A percentile compares a stretch with the other conserved stretches of the same genome.
phyloP scores from a whole-genome alignment of 2,113 vertebrate genomes.

The Indicator maculatus region DNA sequence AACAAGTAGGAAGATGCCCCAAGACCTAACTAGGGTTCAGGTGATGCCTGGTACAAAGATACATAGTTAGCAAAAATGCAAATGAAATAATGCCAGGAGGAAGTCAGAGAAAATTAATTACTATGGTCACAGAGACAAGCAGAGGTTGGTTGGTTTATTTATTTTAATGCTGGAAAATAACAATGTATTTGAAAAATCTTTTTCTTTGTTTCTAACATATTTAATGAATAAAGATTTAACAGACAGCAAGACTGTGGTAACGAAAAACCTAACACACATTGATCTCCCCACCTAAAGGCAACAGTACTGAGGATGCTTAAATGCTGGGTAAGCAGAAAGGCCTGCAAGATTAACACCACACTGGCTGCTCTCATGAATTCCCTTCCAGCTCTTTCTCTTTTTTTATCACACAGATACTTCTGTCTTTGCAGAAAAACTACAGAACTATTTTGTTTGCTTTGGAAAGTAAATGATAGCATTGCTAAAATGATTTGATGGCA shows the following conservation, averaged over 20 bases:
- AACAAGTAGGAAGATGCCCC: neutral
- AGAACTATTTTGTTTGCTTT: neutral
- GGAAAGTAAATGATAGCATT: neutral
- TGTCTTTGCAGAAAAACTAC: neutral
- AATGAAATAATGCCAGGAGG: neutral
- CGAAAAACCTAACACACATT: neutral
- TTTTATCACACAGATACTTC: neutral
- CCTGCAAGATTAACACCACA: neutral
- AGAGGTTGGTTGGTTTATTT: neutral
- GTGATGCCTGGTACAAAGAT: neutral
- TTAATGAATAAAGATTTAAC: neutral
- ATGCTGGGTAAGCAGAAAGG: neutral
- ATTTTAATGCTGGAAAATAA: neutral
- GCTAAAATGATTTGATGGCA: neutral
- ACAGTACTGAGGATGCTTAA: neutral
- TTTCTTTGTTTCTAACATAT: neutral
- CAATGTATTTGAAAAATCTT: neutral
- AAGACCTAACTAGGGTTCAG: neutral
- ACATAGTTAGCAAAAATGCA: neutral
- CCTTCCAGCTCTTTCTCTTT: neutral
- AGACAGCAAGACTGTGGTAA: neutral
- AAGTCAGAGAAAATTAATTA: neutral
- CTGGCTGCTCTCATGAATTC: neutral
- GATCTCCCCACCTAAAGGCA: neutral
- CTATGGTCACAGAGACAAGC: neutral